phyloP scores from a whole-genome alignment of 2,888 invertebrate genomes.

The Limnephilus auricula region DNA sequence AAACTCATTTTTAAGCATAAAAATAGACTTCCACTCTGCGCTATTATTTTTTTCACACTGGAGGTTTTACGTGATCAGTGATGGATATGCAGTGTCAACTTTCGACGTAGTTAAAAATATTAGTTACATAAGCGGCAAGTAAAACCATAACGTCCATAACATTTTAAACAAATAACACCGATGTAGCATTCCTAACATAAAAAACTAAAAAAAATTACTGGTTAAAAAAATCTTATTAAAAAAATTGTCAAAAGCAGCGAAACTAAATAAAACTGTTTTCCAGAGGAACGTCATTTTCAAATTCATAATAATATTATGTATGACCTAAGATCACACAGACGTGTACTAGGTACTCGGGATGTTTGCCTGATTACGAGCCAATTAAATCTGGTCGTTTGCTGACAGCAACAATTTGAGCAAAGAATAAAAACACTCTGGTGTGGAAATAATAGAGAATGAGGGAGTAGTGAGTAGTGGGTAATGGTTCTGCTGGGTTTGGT shows the following conservation, averaged over 20 bases:
- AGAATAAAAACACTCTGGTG: background rate
- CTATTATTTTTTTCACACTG: no score
- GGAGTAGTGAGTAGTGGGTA: conserved; percentile 8
- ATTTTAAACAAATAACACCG: no score
- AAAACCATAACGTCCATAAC: no score
- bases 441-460: conserved; percentile 33
- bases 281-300: background rate
- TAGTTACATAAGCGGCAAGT: no score
- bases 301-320: background rate
- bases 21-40: no score
- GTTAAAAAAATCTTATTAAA: no score
- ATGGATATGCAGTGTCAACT: background rate
- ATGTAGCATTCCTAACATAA: no score
- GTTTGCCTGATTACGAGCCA: background rate
- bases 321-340: background rate
- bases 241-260: background rate
- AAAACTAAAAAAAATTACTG: no score
- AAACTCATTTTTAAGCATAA: no score
- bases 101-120: background rate
- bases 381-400: background rate
- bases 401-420: background rate
- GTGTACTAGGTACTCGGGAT: no score
- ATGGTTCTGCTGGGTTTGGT: conserved; percentile 20
- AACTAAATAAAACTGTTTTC: background rate
- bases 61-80: no score